Evolutionary conservation across 1,140 invertebrate species (phyloP).

Genomic region (Leguminivora glycinivorella): DNA sequence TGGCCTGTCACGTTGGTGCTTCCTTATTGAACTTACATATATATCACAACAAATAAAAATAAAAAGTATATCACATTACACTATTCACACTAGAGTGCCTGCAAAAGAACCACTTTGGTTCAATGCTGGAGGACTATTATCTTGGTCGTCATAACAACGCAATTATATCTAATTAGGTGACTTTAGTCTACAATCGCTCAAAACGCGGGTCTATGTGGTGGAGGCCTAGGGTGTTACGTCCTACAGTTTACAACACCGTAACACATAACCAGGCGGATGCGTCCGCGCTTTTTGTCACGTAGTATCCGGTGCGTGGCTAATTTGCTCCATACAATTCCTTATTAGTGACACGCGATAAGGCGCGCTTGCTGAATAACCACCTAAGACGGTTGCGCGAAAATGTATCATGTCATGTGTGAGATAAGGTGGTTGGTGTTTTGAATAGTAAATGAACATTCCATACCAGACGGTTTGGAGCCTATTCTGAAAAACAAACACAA

Average conservation of each 20-base stretch:
- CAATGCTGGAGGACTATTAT: too few relatives aligned
- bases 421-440: background rate
- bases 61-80: too few relatives aligned
- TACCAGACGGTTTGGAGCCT: background rate
- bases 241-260: conserved; percentile 42
- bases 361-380: conserved; percentile 31
- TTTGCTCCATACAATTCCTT: conserved; percentile 41
- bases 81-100: too few relatives aligned
- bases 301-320: conserved; percentile 63
- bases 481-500: background rate
- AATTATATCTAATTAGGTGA: too few relatives aligned
- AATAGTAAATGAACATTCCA: background rate
- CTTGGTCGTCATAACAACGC: too few relatives aligned
- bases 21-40: too few relatives aligned
- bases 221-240: background rate
- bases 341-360: conserved; percentile 43
- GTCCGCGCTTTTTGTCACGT: conserved; percentile 56
- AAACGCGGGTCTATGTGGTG: background rate
- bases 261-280: conserved; percentile 68
- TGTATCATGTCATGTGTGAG: background rate
- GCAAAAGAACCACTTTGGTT: too few relatives aligned
- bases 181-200: too few relatives aligned
- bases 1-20: too few relatives aligned
- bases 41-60: too few relatives aligned
- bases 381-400: background rate